Base-by-base conservation (phyloP, 2,797 vertebrate genomes). In the Arnoldichthys spilopterus region DNA sequence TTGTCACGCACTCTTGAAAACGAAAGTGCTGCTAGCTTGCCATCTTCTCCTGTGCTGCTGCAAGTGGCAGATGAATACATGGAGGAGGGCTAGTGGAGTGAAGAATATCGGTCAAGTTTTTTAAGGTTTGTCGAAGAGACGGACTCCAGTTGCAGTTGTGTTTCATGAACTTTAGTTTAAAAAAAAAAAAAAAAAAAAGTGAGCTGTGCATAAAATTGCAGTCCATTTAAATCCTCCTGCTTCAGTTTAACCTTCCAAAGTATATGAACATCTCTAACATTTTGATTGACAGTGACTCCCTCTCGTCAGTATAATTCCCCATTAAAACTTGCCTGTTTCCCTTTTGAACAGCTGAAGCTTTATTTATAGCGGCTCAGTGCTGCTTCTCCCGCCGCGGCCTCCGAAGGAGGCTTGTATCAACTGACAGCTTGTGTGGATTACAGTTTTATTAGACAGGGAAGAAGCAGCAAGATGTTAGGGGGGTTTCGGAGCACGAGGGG, bases 391-490 rank as follows among this genome's bases (percentile, higher is more conserved):
- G 87, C 89, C 89, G 90, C 89, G 88, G 92, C 89, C 89, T 91
- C 92, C 88, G 92, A 92, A 90, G 90, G 91, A 92, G 84, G 90
- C 90, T 92, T 93, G 93, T 94, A 94, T 94, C 92, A 94, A 93
- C 91, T 94, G 92, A 93, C 93, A 94, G 93, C 93, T 95, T 94
- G 93, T 93, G 92, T 92, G 93, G 94, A 94, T 94, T 94, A 94
- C 86, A 84, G 89, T 91, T 91, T 93, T 94, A 92, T 95, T 94
- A 93, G 90, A 92, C 89, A 89, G 89, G 87, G 90, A 93, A 90
- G 91, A 94, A 90, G 92, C 91, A 83, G 91, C 93, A 94, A 94
- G 91, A 94, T 93, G 93, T 92, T 92, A 85, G 87, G 92, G 89
- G 91, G 89, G 90, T 86, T 91, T 92, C 87, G 90, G 87, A 92